Percentiles rank a stretch among this genome's conserved stretches.
These are phyloP conservation scores for Electrophaes corylata DNA, from an alignment of 2,888 invertebrate species.

Conservation along the genomic window DNA sequence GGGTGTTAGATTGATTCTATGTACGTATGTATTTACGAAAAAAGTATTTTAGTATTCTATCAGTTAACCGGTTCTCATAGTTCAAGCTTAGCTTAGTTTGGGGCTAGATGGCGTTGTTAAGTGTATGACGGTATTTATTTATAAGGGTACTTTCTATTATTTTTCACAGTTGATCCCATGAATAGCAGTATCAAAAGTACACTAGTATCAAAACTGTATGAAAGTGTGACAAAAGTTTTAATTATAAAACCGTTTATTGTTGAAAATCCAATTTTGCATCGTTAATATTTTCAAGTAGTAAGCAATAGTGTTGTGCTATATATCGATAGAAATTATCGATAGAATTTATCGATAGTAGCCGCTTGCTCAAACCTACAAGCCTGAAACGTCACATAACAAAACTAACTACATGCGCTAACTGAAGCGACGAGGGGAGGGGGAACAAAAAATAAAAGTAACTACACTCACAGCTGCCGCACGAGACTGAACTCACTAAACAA, in stretches of 20 bases:
- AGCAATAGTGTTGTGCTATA: slow-evolving; percentile 18
- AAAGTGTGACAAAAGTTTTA: background rate
- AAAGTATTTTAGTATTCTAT: too few relatives aligned
- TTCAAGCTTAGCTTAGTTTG: too few relatives aligned
- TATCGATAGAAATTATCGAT: slow-evolving; percentile 16
- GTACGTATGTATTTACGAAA: too few relatives aligned
- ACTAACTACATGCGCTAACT: slow-evolving; percentile 66
- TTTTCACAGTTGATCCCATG: too few relatives aligned
- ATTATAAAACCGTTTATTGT: too few relatives aligned
- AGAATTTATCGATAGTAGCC: slow-evolving; percentile 12
- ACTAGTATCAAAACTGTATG: background rate
- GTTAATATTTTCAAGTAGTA: slow-evolving; percentile 4
- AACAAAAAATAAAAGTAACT: slow-evolving; percentile 67
- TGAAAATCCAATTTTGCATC: background rate
- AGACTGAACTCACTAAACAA: slow-evolving; percentile 14
- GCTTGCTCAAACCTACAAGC: slow-evolving; percentile 33
- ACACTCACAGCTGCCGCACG: slow-evolving; percentile 47
- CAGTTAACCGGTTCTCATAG: too few relatives aligned
- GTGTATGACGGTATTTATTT: too few relatives aligned
- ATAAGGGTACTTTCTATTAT: too few relatives aligned
- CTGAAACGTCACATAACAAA: slow-evolving; percentile 44
- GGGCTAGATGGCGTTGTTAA: too few relatives aligned
- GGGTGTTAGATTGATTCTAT: too few relatives aligned
- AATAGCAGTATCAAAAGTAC: too few relatives aligned
- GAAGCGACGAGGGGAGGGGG: slow-evolving; percentile 51